Conservation (phyloP, 2,797 vertebrate genomes). For the Philypnodon macrostomus region DNA sequence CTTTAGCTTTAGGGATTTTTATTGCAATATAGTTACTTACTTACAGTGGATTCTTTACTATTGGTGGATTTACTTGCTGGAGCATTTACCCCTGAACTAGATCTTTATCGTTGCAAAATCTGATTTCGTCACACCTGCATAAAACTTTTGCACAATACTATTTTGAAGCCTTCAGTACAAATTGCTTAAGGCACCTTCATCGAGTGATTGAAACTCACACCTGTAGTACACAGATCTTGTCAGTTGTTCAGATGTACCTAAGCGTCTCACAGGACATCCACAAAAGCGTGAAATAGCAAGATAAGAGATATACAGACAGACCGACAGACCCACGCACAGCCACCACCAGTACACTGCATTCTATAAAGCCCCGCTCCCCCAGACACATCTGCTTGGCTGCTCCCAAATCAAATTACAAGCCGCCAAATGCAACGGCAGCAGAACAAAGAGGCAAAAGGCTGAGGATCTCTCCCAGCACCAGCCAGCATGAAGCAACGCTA, state of each 20-base stretch:
- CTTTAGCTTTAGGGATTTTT: too few relatives aligned
- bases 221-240: slow-evolving; percentile 18
- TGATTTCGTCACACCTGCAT: not conserved
- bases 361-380: slow-evolving; percentile 17
- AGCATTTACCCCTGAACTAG: too few relatives aligned
- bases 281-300: not conserved
- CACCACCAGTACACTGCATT: slow-evolving; percentile 7
- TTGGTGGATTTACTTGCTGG: too few relatives aligned
- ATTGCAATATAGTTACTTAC: too few relatives aligned
- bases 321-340: slow-evolving; percentile 4
- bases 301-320: slow-evolving; percentile 12
- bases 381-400: slow-evolving; percentile 24
- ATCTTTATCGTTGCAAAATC: too few relatives aligned
- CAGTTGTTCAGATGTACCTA: slow-evolving; percentile 19
- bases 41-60: too few relatives aligned
- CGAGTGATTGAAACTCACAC: slow-evolving; percentile 16
- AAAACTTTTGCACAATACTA: too few relatives aligned
- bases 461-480: slow-evolving; percentile 11
- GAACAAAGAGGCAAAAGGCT: slow-evolving; percentile 3
- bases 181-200: slow-evolving; percentile 2
- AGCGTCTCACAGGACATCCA: slow-evolving; percentile 16
- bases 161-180: not conserved
- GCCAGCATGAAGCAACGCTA: slow-evolving; percentile 25
- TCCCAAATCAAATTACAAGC: slow-evolving; percentile 38
- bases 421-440: slow-evolving; percentile 16